Evolutionary conservation across 1,140 invertebrate genomes (phyloP).

Genomic region (Sycophila sp.): DNA sequence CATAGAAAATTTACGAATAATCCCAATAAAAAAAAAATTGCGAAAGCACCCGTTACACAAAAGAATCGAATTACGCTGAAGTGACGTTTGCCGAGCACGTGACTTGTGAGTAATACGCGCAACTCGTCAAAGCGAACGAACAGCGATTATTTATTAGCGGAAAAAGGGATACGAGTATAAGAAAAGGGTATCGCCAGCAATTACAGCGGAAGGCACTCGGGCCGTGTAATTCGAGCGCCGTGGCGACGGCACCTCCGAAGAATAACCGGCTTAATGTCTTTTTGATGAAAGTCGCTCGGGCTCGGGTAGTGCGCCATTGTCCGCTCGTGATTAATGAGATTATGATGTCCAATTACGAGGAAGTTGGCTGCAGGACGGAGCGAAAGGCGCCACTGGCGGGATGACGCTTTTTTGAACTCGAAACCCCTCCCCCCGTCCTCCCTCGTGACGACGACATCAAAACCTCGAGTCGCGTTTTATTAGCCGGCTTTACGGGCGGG

Average conservation of each 20-base stretch:
- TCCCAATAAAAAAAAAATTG: too few relatives aligned
- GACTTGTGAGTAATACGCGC: too few relatives aligned
- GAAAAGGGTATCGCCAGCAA: not conserved
- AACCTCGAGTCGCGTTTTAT: not conserved
- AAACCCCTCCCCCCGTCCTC: not conserved
- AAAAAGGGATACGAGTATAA: too few relatives aligned
- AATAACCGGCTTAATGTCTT: conserved; percentile 33
- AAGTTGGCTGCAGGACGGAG: too few relatives aligned
- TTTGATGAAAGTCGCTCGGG: conserved; percentile 19
- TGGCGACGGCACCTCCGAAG: not conserved
- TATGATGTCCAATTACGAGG: conserved; percentile 31
- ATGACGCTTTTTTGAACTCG: not conserved
- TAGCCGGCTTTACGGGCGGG: not conserved
- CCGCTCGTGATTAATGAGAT: conserved; percentile 27
- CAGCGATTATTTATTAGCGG: too few relatives aligned
- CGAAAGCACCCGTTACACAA: too few relatives aligned
- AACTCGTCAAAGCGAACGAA: too few relatives aligned
- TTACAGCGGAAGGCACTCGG: not conserved
- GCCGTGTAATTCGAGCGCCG: not conserved
- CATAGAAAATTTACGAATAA: too few relatives aligned
- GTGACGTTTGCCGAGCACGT: too few relatives aligned
- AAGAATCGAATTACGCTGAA: too few relatives aligned
- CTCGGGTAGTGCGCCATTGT: not conserved
- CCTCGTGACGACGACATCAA: too few relatives aligned
- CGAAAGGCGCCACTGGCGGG: too few relatives aligned